Evolutionary conservation across 2,888 invertebrate genomes (phyloP), one percentile per base, ranked within the genome.

Genomic region (Yponomeuta cagnagella): DNA sequence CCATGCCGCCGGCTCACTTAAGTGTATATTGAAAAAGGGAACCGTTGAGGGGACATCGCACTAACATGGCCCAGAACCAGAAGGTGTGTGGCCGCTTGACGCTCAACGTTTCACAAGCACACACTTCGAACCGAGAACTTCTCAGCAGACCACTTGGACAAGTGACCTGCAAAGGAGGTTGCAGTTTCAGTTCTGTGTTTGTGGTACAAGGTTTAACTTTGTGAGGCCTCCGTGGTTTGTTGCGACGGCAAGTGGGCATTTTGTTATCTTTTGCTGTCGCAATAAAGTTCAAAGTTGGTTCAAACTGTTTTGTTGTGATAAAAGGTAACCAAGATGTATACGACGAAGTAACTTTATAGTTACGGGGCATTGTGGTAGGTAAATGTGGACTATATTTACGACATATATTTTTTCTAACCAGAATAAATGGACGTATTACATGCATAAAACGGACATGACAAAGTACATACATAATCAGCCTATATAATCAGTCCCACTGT

Each of bases 141-240:
- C 52, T 58, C 52, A 58, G 15, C 52, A 58, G 15, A 15, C 15
- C 65, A 65, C 30, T 31, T 12, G 58, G 48, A 48, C 43, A n/a
- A n/a, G 82, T 90, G 87, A 77, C 76, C 84, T 81, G 68, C 74
- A 77, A 77, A 85, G 85, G 80, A 86, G 48, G 73, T 73, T 71
- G 74, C 76, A 74, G 77, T 80, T 75, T 72, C 73, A 77, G 76
- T 73, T 73, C 73, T 70, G 65, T 70, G 63, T 68, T 70, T 64
- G 58, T 30, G 15, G 12, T 70, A 37, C 52, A 58, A 15, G 52
- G 52, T 15, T 58, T 15, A 3, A 58, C 52, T 58, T 15, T 5
- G 43, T 43, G 8, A 58, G 52, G 52, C 52, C 52, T 58, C 52
- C 52, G 15, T 58, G 12, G 52, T 15, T 58, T 0, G 52, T 12